A percentile compares a stretch with the other conserved stretches of the same genome.
These are phyloP conservation scores for Endotricha flammealis DNA, from an alignment of 2,888 invertebrate genomes.

Conservation along the genomic window DNA sequence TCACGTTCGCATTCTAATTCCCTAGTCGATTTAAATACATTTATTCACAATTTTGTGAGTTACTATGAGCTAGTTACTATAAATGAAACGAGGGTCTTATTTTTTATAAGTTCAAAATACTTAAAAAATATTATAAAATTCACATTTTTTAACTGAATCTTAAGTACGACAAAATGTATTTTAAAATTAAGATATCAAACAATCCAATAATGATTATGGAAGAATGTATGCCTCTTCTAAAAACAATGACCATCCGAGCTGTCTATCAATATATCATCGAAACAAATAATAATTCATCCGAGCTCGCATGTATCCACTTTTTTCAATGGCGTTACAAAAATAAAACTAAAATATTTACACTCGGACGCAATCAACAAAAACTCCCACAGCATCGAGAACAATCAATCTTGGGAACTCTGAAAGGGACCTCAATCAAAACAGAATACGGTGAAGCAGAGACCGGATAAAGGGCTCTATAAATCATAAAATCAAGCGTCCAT, in stretches of 20 bases:
- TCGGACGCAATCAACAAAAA: slow-evolving; percentile 62
- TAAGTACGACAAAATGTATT: no score
- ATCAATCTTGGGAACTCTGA: slow-evolving; percentile 71
- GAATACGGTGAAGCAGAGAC: slow-evolving; percentile 64
- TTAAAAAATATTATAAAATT: no score
- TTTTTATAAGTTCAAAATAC: no score
- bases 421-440: slow-evolving; percentile 76
- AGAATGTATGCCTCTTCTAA: neutral
- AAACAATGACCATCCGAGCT: neutral
- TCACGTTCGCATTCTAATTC: neutral
- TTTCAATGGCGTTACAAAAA: slow-evolving; percentile 35
- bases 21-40: no score
- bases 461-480: slow-evolving; percentile 73
- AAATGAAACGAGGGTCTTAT: no score
- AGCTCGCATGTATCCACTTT: slow-evolving; percentile 30
- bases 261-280: slow-evolving; percentile 2
- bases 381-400: slow-evolving; percentile 70
- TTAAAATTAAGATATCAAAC: no score
- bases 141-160: no score
- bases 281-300: slow-evolving; percentile 19
- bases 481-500: slow-evolving; percentile 75
- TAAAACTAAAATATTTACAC: slow-evolving; percentile 66
- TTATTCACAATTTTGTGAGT: no score
- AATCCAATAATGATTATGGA: neutral
- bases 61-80: no score